phyloP scores from a whole-genome alignment of 2,113 vertebrate genomes.

The Marcusenius ussheri region DNA sequence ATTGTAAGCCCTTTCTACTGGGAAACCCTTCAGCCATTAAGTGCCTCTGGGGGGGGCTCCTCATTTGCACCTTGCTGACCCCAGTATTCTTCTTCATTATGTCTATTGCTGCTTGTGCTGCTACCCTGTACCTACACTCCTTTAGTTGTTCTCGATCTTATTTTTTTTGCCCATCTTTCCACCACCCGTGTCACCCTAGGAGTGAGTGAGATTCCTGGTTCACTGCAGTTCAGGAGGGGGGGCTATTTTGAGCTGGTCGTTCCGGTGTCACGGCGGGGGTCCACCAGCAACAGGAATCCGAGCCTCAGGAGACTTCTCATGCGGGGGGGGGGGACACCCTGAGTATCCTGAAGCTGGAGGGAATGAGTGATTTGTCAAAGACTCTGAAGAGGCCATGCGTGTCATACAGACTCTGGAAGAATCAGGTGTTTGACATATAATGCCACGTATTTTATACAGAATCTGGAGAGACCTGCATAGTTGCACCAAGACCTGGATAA shows the following conservation, averaged over 20 bases:
- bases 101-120: neutral
- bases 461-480: neutral
- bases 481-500: neutral
- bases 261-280: neutral
- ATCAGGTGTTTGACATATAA: neutral
- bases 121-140: neutral
- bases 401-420: neutral
- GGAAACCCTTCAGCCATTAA: neutral
- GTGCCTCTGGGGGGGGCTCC: neutral
- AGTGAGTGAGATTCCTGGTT: neutral
- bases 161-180: neutral
- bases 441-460: neutral
- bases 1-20: neutral
- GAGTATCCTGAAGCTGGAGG: neutral
- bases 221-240: neutral
- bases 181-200: neutral
- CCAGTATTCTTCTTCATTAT: neutral
- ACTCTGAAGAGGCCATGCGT: neutral
- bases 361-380: neutral
- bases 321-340: neutral
- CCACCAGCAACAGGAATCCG: neutral
- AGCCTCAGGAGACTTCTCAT: neutral
- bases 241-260: constrained; percentile 5
- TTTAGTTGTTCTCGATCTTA: neutral
- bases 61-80: neutral